These are phyloP conservation scores for Serinus canaria DNA, from an alignment of 2,113 vertebrate genomes.

Conservation along the genomic window DNA sequence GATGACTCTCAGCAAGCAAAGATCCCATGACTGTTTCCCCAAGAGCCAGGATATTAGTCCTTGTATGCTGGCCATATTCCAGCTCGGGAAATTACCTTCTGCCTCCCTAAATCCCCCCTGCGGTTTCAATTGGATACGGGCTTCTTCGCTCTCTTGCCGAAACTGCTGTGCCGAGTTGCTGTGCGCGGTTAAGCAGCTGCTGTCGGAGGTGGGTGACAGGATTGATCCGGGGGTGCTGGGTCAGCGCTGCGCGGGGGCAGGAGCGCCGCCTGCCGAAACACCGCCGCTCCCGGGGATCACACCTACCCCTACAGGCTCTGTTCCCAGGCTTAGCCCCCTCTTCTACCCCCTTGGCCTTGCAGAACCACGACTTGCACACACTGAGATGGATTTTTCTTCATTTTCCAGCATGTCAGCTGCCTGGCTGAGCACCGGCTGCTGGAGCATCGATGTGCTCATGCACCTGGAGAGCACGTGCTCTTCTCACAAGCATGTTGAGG, in stretches of 20 bases:
- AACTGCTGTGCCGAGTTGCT: conserved; percentile 48
- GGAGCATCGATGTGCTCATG: not conserved
- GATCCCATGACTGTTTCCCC: conserved; percentile 58
- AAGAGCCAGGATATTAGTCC: conserved; percentile 59
- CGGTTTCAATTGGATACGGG: conserved; percentile 59
- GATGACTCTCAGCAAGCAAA: conserved; percentile 40
- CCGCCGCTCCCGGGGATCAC: accelerated
- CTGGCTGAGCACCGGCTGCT: not conserved
- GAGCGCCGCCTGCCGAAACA: not conserved
- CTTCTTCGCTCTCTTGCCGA: conserved; percentile 17
- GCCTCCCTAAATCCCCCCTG: conserved; percentile 67
- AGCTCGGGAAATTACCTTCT: conserved; percentile 72
- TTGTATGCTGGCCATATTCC: conserved; percentile 66
- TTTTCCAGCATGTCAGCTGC: not conserved
- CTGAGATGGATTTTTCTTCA: not conserved
- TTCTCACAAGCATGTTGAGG: not conserved
- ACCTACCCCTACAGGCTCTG: accelerated
- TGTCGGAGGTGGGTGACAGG: conserved; percentile 38
- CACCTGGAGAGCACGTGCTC: not conserved
- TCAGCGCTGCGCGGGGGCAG: not conserved
- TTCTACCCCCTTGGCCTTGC: not conserved
- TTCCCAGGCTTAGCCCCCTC: not conserved
- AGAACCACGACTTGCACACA: not conserved
- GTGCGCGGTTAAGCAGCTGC: conserved; percentile 63
- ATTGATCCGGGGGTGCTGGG: conserved; percentile 9